Evolutionary conservation across 1,140 invertebrate genomes (phyloP), one percentile per base, ranked within the genome.

Genomic region (Agraylea sexmaculata): DNA sequence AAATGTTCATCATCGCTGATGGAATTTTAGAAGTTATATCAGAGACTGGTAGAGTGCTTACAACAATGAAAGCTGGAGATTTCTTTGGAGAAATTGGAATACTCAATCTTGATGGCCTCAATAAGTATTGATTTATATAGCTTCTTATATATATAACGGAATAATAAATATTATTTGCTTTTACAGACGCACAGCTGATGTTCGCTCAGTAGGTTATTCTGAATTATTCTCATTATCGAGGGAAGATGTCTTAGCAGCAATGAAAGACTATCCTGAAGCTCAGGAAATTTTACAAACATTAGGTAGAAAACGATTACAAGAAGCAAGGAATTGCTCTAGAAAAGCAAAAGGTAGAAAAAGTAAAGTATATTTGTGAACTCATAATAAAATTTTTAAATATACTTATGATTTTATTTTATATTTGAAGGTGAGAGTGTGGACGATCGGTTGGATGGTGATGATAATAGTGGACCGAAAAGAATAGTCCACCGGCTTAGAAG

Each of bases 31-130:
- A 97, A 69, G 91, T 97, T 10, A 83, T 90, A 49, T 95, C 90
- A 56, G 91, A 95, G 60, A 84, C 80, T 21, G 90, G 90, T 2
- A 75, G 84, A 55, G 87, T 97, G 0, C 64, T 96, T 7, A 94
- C 91, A 1, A 90, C 88, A 31, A 95, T 97, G 90, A 87, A 91
- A 56, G 87, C 91, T 10, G 92, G 92, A 1, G 91, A 96, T 62
- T 97, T 96, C 66, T 97, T 97, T 55, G 92, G 92, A 4, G 92
- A 97, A 68, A 97, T 97, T 51, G 92, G 91, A 22, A 95, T 97
- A 49, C 72, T 97, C 1, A 95, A 95, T 60, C 68, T 97, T 21
- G 90, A 95, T 58, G 91, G 90, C 8, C 71, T 94, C 3, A 96
- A 96, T 63, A 94, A 92, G 90, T 94, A 71, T 74, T 74, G 62